A percentile compares a stretch with the other conserved stretches of the same genome.
Evolutionary conservation across 2,113 vertebrate species (phyloP).

Genomic region (Gracilinanus agilis): DNA sequence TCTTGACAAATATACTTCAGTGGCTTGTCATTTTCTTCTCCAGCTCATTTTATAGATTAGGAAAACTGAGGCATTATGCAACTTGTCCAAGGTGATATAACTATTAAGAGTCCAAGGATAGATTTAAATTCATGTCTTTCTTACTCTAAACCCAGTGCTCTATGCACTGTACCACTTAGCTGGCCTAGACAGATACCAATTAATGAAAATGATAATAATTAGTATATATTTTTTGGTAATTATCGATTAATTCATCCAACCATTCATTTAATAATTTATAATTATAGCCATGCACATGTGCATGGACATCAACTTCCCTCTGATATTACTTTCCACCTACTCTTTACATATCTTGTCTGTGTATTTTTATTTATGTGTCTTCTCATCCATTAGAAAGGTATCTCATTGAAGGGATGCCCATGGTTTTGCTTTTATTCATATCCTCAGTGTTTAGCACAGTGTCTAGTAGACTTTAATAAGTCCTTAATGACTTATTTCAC

Average conservation of each 20-base stretch:
- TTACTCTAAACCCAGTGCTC: too few relatives aligned
- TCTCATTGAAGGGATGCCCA: not conserved
- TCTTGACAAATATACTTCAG: too few relatives aligned
- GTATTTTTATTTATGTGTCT: not conserved
- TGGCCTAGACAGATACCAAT: too few relatives aligned
- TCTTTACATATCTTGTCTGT: not conserved
- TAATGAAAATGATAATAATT: not conserved
- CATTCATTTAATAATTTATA: not conserved
- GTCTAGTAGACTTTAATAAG: not conserved
- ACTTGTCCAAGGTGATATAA: too few relatives aligned
- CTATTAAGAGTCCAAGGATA: too few relatives aligned
- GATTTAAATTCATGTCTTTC: too few relatives aligned
- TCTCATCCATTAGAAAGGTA: not conserved
- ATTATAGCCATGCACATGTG: not conserved
- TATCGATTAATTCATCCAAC: not conserved
- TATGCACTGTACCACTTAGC: too few relatives aligned
- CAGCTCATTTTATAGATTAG: too few relatives aligned
- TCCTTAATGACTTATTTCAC: not conserved
- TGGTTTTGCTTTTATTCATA: not conserved
- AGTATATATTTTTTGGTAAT: not conserved
- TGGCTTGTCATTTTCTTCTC: too few relatives aligned
- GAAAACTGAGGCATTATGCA: too few relatives aligned
- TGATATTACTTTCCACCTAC: not conserved
- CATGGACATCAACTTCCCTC: not conserved
- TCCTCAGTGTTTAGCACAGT: not conserved